These are phyloP conservation scores for Lagocephalus sceleratus DNA, from an alignment of 2,797 vertebrate species.

Conservation along the genomic window DNA sequence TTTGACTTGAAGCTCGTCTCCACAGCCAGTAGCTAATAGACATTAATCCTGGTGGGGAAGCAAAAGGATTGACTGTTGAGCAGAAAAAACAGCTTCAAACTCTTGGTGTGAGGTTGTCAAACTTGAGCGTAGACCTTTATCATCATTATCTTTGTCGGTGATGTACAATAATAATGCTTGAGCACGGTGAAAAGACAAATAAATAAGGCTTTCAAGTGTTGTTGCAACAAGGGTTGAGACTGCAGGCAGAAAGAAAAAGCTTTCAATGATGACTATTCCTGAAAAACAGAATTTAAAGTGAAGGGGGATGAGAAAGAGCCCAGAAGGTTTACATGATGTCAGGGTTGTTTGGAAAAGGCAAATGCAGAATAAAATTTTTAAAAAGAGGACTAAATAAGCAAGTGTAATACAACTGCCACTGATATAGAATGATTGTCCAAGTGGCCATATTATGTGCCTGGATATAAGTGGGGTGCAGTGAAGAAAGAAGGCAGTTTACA, in stretches of 20 bases:
- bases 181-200: too few relatives aligned
- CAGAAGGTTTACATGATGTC: constrained; percentile 46
- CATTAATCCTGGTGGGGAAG: constrained; percentile 29
- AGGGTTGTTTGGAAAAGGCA: constrained; percentile 32
- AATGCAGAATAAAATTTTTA: constrained; percentile 36
- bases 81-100: constrained; percentile 8
- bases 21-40: constrained; percentile 20
- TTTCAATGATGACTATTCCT: too few relatives aligned
- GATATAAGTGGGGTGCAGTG: not conserved
- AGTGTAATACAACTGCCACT: constrained; percentile 1
- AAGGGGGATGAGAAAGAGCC: constrained; percentile 26
- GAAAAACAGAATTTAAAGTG: too few relatives aligned
- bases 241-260: constrained; percentile 9
- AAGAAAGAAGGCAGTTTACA: constrained; percentile 12
- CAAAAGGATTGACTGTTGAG: constrained; percentile 16
- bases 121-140: not conserved
- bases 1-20: constrained; percentile 23
- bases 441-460: not conserved
- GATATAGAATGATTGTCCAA: not conserved
- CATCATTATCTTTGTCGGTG: not conserved
- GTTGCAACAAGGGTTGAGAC: not conserved
- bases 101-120: not conserved
- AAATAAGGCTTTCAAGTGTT: too few relatives aligned
- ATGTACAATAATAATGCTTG: too few relatives aligned
- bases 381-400: constrained; percentile 11